A percentile compares a stretch with the other conserved stretches of the same genome.
phyloP scores from a whole-genome alignment of 2,888 invertebrate species.

The Nemurella pictetii region DNA sequence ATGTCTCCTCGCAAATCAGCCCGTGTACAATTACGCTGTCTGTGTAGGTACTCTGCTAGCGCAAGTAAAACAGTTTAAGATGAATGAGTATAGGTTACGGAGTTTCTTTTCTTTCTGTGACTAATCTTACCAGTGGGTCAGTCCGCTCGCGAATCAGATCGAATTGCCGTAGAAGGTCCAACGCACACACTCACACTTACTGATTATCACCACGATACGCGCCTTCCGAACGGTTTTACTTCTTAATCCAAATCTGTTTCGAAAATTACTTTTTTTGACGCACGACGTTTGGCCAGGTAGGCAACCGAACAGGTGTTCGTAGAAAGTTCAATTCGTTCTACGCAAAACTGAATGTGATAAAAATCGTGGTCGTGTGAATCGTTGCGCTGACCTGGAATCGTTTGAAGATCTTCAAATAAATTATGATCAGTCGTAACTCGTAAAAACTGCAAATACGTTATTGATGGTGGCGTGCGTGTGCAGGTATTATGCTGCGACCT shows the following conservation, averaged over 20 bases:
- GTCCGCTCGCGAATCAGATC: neutral
- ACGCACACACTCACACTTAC: neutral
- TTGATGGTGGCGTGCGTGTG: neutral
- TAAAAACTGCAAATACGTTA: neutral
- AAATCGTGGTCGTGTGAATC: conserved; percentile 22
- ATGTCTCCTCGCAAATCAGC: neutral
- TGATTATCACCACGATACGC: neutral
- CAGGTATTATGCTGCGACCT: neutral
- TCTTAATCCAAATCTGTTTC: neutral
- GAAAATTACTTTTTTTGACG: neutral
- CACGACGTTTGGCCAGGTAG: neutral
- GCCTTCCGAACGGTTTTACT: neutral
- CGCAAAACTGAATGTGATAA: conserved; percentile 10
- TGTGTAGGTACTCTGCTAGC: neutral
- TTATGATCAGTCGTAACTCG: neutral
- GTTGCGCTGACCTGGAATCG: conserved; percentile 5
- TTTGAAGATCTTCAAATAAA: conserved; percentile 5
- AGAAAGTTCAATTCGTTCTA: neutral
- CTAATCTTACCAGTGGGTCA: neutral
- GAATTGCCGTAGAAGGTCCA: neutral
- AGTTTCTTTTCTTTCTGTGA: neutral
- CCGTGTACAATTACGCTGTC: neutral
- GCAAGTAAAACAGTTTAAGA: neutral
- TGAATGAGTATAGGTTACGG: neutral
- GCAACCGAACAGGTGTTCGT: conserved; percentile 6